Percentiles rank a stretch among this genome's conserved stretches.
These are phyloP conservation scores for Leucopsar rothschildi DNA, from an alignment of 2,113 vertebrate species.

Conservation along the genomic window DNA sequence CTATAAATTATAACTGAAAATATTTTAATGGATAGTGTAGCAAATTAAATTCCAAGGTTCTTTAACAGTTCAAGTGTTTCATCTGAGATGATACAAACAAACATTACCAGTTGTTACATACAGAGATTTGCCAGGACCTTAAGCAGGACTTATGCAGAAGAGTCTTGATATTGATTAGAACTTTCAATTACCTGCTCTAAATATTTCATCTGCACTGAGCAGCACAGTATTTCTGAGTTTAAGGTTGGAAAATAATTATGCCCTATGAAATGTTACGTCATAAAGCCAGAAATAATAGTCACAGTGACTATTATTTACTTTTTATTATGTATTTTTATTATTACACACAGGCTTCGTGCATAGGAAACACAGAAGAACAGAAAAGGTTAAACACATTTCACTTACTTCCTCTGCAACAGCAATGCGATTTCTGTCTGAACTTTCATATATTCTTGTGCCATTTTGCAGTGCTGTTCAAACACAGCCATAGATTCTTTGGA, in stretches of 20 bases:
- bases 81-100: not conserved
- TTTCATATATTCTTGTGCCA: slow-evolving; percentile 99
- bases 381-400: not conserved
- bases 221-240: not conserved
- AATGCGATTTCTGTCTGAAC: slow-evolving; percentile 98
- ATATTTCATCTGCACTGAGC: not conserved
- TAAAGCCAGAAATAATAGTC: not conserved
- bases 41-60: not conserved
- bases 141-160: not conserved
- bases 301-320: not conserved
- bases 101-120: not conserved
- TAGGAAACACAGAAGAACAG: not conserved
- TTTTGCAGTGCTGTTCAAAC: slow-evolving; percentile 99
- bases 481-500: slow-evolving; percentile 99
- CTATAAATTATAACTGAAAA: not conserved
- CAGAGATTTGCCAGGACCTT: not conserved
- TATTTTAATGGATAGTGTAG: not conserved
- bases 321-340: not conserved
- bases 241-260: not conserved
- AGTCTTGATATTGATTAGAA: not conserved
- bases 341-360: not conserved
- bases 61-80: not conserved
- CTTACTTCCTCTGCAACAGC: slow-evolving; percentile 97
- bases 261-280: not conserved
- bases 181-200: not conserved